A percentile compares a stretch with the other conserved stretches of the same genome.
phyloP scores from a whole-genome alignment of 2,113 vertebrate species.

The Triplophysa siluroides region DNA sequence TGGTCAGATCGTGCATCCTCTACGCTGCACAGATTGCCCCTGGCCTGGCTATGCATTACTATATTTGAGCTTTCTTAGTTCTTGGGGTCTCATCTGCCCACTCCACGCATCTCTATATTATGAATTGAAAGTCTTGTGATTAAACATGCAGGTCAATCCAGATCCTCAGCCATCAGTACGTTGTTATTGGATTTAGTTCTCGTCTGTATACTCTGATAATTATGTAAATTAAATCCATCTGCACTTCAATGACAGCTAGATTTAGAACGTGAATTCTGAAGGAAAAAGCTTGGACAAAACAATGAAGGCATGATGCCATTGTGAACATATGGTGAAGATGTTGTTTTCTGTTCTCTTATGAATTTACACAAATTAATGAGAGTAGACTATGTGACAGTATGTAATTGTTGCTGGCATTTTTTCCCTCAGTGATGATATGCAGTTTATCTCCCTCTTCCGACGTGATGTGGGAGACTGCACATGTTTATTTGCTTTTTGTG shows the following conservation, averaged over 20 bases:
- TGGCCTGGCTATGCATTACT: conserved; percentile 56
- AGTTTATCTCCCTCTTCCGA: neutral
- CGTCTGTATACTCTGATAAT: conserved; percentile 12
- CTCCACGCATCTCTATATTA: neutral
- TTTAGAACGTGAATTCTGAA: neutral
- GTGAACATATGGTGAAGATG: neutral
- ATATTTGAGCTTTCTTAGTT: conserved; percentile 53
- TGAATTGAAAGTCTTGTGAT: conserved; percentile 9
- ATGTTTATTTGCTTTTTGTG: conserved; percentile 47
- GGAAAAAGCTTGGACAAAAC: conserved; percentile 19
- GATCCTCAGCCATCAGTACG: neutral
- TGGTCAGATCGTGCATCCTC: conserved; percentile 55
- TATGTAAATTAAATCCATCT: conserved; percentile 23
- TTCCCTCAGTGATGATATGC: conserved; percentile 1
- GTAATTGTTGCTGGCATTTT: conserved; percentile 24
- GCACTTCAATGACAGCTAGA: conserved; percentile 28
- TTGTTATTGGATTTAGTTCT: conserved; percentile 20
- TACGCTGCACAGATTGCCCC: conserved; percentile 55
- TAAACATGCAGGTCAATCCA: conserved; percentile 1
- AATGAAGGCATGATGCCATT: conserved; percentile 5
- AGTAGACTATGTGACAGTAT: conserved; percentile 1
- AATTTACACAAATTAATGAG: neutral
- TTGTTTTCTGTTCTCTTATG: neutral
- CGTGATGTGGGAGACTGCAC: conserved; percentile 19
- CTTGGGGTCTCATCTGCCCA: conserved; percentile 41